phyloP scores from a whole-genome alignment of 1,140 invertebrate genomes.

The Forficula auricularia region DNA sequence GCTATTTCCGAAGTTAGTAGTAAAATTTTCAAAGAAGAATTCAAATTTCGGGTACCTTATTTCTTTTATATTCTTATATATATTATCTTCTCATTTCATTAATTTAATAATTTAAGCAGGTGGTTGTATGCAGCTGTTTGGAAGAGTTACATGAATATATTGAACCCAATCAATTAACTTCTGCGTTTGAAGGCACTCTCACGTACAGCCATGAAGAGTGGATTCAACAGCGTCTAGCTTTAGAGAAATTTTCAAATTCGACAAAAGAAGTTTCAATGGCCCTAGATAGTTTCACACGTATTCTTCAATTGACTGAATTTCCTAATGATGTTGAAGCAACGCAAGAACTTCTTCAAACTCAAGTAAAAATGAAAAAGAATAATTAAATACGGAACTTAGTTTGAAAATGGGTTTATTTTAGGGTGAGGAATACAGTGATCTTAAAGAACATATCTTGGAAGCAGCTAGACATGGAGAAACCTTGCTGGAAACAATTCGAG shows the following conservation, averaged over 20 bases:
- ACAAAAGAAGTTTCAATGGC: constrained; percentile 72
- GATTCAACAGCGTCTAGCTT: constrained; percentile 86
- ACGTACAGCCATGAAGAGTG: constrained; percentile 86
- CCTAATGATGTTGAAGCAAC: constrained; percentile 67
- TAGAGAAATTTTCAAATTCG: constrained; percentile 83
- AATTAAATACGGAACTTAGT: not conserved
- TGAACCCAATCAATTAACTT: constrained; percentile 66
- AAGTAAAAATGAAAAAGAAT: constrained; percentile 24
- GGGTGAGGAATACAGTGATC: constrained; percentile 37
- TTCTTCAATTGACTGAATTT: constrained; percentile 58
- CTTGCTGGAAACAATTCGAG: constrained; percentile 49
- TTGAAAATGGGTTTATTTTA: not conserved
- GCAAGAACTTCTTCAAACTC: constrained; percentile 43
- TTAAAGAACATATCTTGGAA: constrained; percentile 62
- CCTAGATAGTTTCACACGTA: constrained; percentile 66
- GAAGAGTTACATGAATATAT: constrained; percentile 75
- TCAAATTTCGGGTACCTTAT: constrained; percentile 69
- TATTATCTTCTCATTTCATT: constrained; percentile 3
- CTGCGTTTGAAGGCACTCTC: constrained; percentile 72
- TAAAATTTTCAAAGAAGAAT: constrained; percentile 84
- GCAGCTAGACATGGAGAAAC: constrained; percentile 71
- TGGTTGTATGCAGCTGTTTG: constrained; percentile 49
- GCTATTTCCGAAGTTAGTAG: constrained; percentile 89
- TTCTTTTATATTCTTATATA: not conserved
- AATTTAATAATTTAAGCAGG: constrained; percentile 17